A percentile compares a stretch with the other conserved stretches of the same genome.
Conservation (phyloP, 2,797 vertebrate genomes). For the Dermochelys coriacea region DNA sequence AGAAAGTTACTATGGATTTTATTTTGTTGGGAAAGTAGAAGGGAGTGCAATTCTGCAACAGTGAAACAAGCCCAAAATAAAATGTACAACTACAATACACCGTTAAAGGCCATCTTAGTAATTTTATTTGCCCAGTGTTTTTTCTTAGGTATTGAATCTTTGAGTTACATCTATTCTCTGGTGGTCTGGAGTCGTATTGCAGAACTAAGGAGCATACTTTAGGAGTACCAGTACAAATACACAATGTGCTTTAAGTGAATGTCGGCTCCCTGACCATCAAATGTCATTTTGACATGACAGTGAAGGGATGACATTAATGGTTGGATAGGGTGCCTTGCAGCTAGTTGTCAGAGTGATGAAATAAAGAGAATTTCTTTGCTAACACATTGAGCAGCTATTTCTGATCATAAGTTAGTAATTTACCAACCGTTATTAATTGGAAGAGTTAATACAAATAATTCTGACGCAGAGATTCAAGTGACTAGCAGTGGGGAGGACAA, state of each 20-base stretch:
- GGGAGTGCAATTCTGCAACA: background rate
- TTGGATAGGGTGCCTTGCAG: background rate
- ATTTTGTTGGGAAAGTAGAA: background rate
- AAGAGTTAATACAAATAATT: background rate
- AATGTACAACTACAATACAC: conserved; percentile 4
- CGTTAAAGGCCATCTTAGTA: conserved; percentile 1
- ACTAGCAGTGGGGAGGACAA: background rate
- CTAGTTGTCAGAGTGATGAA: background rate
- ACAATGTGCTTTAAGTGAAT: background rate
- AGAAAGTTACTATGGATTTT: background rate
- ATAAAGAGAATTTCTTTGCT: background rate
- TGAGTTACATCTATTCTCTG: fast-evolving
- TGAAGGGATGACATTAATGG: background rate
- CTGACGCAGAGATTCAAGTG: background rate
- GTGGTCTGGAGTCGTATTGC: background rate
- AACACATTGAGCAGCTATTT: background rate
- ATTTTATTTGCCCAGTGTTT: background rate
- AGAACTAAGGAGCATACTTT: background rate
- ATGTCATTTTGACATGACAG: background rate
- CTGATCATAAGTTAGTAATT: background rate
- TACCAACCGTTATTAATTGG: background rate
- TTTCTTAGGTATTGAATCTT: background rate
- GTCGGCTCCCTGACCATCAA: background rate
- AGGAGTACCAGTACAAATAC: background rate
- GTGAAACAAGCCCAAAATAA: background rate